These are phyloP conservation scores for Calephelis perditalis DNA, from an alignment of 2,888 invertebrate species.

Conservation along the genomic window DNA sequence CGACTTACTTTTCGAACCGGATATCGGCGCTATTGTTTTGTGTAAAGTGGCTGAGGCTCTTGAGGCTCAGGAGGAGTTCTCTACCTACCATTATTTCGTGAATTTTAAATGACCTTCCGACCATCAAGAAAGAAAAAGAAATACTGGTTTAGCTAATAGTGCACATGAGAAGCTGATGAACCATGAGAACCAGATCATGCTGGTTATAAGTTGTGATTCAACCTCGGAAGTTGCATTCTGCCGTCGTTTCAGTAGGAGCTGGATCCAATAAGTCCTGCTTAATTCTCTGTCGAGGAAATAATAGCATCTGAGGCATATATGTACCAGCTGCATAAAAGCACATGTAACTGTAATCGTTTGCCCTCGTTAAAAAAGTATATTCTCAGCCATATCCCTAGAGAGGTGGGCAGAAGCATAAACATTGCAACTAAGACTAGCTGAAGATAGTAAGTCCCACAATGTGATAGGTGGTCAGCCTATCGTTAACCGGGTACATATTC, in stretches of 20 bases:
- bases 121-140: slow-evolving; percentile 25
- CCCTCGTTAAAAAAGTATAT: slow-evolving; percentile 18
- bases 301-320: slow-evolving; percentile 36
- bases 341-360: slow-evolving; percentile 30
- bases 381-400: too few species aligned
- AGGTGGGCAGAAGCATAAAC: too few species aligned
- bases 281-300: slow-evolving; percentile 37
- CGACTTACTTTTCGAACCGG: slow-evolving; percentile 22
- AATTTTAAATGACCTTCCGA: slow-evolving; percentile 26
- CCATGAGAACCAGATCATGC: slow-evolving; percentile 27
- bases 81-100: slow-evolving; percentile 26
- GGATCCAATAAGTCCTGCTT: slow-evolving; percentile 35
- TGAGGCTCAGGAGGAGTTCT: neutral
- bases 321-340: slow-evolving; percentile 35
- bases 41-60: neutral
- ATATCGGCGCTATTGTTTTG: slow-evolving; percentile 9
- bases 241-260: slow-evolving; percentile 35
- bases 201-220: slow-evolving; percentile 33
- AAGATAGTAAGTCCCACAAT: too few species aligned
- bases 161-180: slow-evolving; percentile 27
- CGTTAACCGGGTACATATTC: too few species aligned
- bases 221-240: slow-evolving; percentile 35
- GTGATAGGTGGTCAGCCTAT: too few species aligned
- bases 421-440: too few species aligned
- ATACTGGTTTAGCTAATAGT: slow-evolving; percentile 19